phyloP scores from a whole-genome alignment of 1,140 invertebrate genomes.

The Cherax quadricarinatus region DNA sequence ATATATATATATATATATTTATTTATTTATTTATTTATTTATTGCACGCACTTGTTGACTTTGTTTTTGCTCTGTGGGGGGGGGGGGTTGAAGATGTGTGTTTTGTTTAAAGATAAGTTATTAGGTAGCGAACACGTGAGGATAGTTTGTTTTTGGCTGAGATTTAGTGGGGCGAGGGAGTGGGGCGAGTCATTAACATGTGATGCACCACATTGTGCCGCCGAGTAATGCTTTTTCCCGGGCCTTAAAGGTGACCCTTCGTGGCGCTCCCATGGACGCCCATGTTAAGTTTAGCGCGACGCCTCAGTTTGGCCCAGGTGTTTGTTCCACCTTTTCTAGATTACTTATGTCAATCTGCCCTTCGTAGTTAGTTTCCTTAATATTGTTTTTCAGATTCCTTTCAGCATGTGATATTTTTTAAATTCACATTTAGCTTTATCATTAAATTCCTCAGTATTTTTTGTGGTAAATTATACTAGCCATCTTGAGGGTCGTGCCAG shows the following conservation, averaged over 20 bases:
- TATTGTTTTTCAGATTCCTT: no score
- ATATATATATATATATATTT: no score
- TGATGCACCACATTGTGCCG: slow-evolving; percentile 19
- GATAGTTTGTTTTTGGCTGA: background rate
- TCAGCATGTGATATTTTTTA: no score
- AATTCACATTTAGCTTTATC: no score
- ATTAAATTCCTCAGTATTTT: no score
- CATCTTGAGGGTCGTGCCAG: no score
- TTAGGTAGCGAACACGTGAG: background rate
- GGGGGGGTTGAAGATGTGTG: no score
- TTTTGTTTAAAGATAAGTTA: background rate
- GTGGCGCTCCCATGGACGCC: background rate
- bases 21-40: no score
- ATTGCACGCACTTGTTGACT: no score
- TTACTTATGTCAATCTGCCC: background rate
- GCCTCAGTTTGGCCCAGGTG: background rate
- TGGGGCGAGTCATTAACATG: slow-evolving; percentile 16
- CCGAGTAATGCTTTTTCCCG: slow-evolving; percentile 14
- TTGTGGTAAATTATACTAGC: no score
- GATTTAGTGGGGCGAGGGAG: background rate
- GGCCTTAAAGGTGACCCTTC: background rate
- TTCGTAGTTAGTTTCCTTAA: no score
- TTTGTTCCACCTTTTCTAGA: background rate
- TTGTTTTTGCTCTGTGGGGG: background rate
- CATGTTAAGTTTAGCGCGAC: background rate